Percentiles rank a stretch among this genome's conserved stretches.
Evolutionary conservation across 2,113 vertebrate species (phyloP).

Genomic region (Poecilia latipinna): DNA sequence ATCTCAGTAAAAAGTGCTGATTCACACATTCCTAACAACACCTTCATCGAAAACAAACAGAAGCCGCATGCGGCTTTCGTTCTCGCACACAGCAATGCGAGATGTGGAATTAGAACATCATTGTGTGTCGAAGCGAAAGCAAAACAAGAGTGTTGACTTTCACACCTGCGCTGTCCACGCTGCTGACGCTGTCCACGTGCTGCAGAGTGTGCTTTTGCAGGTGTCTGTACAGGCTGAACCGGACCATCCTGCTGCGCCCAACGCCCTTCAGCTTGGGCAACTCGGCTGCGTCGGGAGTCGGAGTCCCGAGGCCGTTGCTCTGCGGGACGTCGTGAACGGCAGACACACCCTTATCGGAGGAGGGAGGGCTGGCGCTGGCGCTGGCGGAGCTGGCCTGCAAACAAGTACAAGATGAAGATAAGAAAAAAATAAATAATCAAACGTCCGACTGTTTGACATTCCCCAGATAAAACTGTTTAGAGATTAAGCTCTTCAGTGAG

Average conservation of each 20-base stretch:
- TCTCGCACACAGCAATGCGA: not conserved
- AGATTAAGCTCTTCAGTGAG: not conserved
- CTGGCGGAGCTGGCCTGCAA: slow-evolving; percentile 29
- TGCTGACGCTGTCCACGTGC: slow-evolving; percentile 88
- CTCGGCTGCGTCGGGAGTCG: slow-evolving; percentile 68
- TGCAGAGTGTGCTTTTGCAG: slow-evolving; percentile 86
- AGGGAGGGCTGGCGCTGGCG: slow-evolving; percentile 20
- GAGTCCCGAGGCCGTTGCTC: slow-evolving; percentile 53
- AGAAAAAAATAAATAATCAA: not conserved
- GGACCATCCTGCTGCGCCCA: slow-evolving; percentile 82
- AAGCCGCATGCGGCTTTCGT: not conserved
- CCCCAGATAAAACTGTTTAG: not conserved
- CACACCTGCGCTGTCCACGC: slow-evolving; percentile 84
- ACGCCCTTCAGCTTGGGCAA: slow-evolving; percentile 87
- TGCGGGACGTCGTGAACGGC: slow-evolving; percentile 24
- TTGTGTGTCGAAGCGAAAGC: not conserved
- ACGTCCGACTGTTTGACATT: not conserved
- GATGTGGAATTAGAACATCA: not conserved
- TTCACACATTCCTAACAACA: not conserved
- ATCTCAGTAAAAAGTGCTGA: too few relatives aligned
- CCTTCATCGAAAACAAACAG: not conserved
- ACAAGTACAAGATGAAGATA: not conserved
- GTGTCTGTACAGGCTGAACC: slow-evolving; percentile 90
- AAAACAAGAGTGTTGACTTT: not conserved
- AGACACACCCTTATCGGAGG: slow-evolving; percentile 32